Base-by-base conservation (phyloP, 2,797 vertebrate species). In the Syngnathus rostellatus region DNA sequence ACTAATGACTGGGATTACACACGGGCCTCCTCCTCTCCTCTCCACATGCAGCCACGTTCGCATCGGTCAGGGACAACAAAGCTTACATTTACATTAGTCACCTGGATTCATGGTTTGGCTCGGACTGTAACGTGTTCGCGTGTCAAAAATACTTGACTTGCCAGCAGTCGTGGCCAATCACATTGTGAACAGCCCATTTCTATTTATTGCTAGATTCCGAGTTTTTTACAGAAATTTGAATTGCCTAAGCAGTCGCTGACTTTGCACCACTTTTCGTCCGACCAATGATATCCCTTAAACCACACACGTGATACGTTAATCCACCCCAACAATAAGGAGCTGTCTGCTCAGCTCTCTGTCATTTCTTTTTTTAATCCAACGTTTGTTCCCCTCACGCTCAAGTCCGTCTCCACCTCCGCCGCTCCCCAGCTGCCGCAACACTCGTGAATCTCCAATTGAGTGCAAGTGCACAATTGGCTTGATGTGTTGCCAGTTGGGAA, bases 1-100 rank as follows among this genome's bases (percentile, higher is more conserved):
- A 82, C 86, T 89, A 90, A 90, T 89, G 88, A 90, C 77, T 66
- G 68, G 83, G 89, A 89, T 90, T 89, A 89, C 86, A 87, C 77
- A 79, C 71, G 80, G 79, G 81, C 84, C 81, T 83, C 79, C 77
- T 81, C 78, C 83, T 77, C 64, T 70, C 73, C 75, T 70, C 51
- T 69, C 48, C 38, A 75, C 79, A 81, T 82, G 45, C 79, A 77
- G 79, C 77, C 78, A 86, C 77, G 77, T 84, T 76, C 72, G 60
- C 74, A 72, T 65, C 62, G 67, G 65, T 71, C 31, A 4, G 31
- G 31, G 31, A 79, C 55, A 57, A 83, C 76, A 81, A 83, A 80
- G 69, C 68, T 51, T 23, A 9, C 46, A 38, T 62, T 69, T 72
- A 37, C 67, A 50, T 58, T 57, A 65, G 69, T 74, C 61, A 82